phyloP scores from a whole-genome alignment of 1,140 invertebrate genomes.

The Muscidifurax raptorellus region DNA sequence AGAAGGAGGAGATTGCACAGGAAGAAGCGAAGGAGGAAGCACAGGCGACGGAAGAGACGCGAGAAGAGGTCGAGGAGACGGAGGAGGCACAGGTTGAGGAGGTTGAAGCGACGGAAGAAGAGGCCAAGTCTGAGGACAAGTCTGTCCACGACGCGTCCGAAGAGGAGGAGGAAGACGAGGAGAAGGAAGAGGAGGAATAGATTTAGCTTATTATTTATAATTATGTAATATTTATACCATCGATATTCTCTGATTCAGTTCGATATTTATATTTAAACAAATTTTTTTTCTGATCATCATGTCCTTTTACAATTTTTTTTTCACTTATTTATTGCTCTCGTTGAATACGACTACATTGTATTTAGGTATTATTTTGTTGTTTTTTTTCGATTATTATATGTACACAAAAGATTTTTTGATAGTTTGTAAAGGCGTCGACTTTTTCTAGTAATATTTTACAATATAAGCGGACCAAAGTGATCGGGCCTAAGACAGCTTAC shows the following conservation, averaged over 20 bases:
- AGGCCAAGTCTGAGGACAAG: slow-evolving; percentile 16
- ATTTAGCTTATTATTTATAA: slow-evolving; percentile 5
- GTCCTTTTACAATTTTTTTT: slow-evolving; percentile 39
- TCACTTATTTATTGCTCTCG: slow-evolving; percentile 44
- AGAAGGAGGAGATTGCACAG: background rate
- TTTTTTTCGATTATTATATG: slow-evolving; percentile 8
- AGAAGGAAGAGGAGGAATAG: slow-evolving; percentile 35
- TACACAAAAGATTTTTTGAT: slow-evolving; percentile 44
- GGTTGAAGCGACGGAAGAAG: slow-evolving; percentile 1
- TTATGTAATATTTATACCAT: slow-evolving; percentile 4
- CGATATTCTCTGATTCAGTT: background rate
- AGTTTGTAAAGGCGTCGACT: slow-evolving; percentile 49
- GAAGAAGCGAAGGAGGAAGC: background rate
- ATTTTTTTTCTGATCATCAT: slow-evolving; percentile 31
- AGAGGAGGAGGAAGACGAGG: slow-evolving; percentile 13
- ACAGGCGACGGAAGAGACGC: background rate
- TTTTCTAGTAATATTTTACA: slow-evolving; percentile 49
- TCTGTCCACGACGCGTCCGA: background rate
- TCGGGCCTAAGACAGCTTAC: slow-evolving; percentile 50
- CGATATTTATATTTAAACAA: slow-evolving; percentile 1
- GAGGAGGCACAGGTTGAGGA: background rate
- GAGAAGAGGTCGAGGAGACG: background rate
- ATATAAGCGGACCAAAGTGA: slow-evolving; percentile 50
- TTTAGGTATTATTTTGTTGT: slow-evolving; percentile 20
- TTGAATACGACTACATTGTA: slow-evolving; percentile 28